Percentiles rank a stretch among this genome's conserved stretches.
Conservation (phyloP, 1,140 invertebrate genomes). For the Saxidomus purpurata region DNA sequence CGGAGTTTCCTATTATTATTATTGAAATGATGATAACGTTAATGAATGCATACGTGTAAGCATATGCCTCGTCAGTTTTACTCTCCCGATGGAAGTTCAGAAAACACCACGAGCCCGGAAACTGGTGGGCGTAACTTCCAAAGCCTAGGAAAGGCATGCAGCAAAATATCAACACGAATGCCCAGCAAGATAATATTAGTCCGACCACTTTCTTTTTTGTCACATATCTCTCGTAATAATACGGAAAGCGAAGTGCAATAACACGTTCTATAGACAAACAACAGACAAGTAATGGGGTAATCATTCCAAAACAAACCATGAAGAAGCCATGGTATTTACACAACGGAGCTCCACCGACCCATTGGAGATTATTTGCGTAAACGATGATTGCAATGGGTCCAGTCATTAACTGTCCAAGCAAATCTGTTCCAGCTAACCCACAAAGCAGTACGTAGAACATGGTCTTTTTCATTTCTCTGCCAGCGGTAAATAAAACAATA, state of each 20-base stretch:
- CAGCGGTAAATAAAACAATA: slow-evolving; percentile 82
- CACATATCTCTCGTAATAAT: slow-evolving; percentile 84
- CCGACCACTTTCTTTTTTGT: slow-evolving; percentile 81
- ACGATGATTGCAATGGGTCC: slow-evolving; percentile 84
- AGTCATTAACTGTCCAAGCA: slow-evolving; percentile 85
- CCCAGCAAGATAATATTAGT: slow-evolving; percentile 80
- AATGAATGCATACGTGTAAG: slow-evolving; percentile 80
- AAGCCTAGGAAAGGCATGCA: slow-evolving; percentile 85
- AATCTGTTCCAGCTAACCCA: slow-evolving; percentile 86
- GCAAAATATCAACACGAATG: slow-evolving; percentile 82
- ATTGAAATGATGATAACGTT: slow-evolving; percentile 82
- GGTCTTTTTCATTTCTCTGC: slow-evolving; percentile 81
- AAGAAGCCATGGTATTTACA: slow-evolving; percentile 86
- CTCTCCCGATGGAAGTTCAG: slow-evolving; percentile 85
- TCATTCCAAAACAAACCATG: slow-evolving; percentile 85
- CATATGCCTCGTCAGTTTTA: slow-evolving; percentile 78
- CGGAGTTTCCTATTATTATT: slow-evolving; percentile 83
- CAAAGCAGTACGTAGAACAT: slow-evolving; percentile 85
- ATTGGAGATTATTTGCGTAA: slow-evolving; percentile 84
- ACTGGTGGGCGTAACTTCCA: slow-evolving; percentile 85
- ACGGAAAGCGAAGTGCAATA: slow-evolving; percentile 85
- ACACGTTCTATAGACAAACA: slow-evolving; percentile 86
- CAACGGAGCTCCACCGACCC: slow-evolving; percentile 82
- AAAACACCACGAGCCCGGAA: slow-evolving; percentile 87
- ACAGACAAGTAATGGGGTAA: slow-evolving; percentile 86